Evolutionary conservation across 2,113 vertebrate genomes (phyloP).

Genomic region (Nothocercus julius): DNA sequence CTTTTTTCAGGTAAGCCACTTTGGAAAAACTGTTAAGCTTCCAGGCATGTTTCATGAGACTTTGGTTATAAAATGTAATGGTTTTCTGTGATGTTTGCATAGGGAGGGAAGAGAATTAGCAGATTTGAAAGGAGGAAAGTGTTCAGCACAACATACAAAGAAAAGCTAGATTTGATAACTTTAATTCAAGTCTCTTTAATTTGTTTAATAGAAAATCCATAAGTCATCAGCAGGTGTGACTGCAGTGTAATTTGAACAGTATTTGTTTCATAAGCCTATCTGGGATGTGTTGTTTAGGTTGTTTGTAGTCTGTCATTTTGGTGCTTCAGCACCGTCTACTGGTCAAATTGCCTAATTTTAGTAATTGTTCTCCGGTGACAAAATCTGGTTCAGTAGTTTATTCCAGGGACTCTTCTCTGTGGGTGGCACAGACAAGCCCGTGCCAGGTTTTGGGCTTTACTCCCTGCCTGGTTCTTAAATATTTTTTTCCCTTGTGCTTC

Average conservation of each 20-base stretch:
- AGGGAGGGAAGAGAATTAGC: neutral
- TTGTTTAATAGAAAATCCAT: accelerated
- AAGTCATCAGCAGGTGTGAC: neutral
- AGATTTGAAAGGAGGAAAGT: neutral
- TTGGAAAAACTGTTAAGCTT: neutral
- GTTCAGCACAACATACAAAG: neutral
- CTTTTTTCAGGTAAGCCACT: neutral
- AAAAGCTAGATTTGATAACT: neutral
- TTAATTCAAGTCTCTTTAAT: neutral
- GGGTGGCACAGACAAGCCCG: neutral
- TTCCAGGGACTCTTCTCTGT: neutral
- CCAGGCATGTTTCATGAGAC: neutral
- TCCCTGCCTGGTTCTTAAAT: neutral
- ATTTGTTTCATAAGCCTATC: neutral
- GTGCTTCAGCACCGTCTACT: slow-evolving; percentile 15
- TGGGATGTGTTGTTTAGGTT: neutral
- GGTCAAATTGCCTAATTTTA: neutral
- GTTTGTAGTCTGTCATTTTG: accelerated
- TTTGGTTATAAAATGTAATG: neutral
- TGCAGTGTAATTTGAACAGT: neutral
- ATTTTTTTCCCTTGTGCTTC: neutral
- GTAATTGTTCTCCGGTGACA: neutral
- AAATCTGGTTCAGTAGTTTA: neutral
- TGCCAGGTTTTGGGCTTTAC: neutral
- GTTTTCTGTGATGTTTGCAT: neutral